A percentile compares a stretch with the other conserved stretches of the same genome.
These are phyloP conservation scores for Mayetiola destructor DNA, from an alignment of 2,888 invertebrate species.

Conservation along the genomic window DNA sequence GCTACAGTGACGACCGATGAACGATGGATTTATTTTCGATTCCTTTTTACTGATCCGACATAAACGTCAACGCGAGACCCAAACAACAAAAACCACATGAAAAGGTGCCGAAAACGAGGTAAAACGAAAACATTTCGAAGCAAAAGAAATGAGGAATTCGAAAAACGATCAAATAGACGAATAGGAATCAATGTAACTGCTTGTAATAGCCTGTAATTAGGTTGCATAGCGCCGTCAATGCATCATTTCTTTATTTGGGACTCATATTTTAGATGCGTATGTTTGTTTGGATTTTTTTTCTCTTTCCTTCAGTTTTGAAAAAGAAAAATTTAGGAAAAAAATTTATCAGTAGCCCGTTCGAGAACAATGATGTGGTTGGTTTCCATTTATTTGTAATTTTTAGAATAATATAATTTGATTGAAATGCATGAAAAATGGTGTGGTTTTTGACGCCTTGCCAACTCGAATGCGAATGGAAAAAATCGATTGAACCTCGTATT, in stretches of 20 bases:
- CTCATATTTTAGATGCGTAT: neutral
- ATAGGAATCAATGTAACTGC: slow-evolving; percentile 3
- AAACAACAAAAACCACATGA: slow-evolving; percentile 9
- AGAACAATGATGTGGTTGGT: too few species aligned
- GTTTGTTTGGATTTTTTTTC: neutral
- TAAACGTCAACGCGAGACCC: slow-evolving; percentile 7
- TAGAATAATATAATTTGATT: neutral
- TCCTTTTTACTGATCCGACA: neutral
- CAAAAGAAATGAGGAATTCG: neutral
- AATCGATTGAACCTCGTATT: too few species aligned
- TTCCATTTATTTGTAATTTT: too few species aligned
- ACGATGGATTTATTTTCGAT: neutral
- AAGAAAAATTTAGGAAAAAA: neutral
- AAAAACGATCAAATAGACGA: slow-evolving; percentile 8
- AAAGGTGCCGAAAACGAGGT: slow-evolving; percentile 6
- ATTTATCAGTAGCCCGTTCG: neutral
- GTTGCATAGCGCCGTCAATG: slow-evolving; percentile 9
- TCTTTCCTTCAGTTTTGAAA: neutral
- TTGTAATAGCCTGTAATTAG: slow-evolving; percentile 12
- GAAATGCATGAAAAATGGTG: neutral
- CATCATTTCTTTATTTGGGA: neutral
- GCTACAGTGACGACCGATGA: neutral
- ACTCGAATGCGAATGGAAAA: too few species aligned
- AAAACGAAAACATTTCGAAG: neutral
- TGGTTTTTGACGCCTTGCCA: too few species aligned